Base-by-base conservation (phyloP, 2,113 vertebrate genomes). In the Rhynchomys soricoides region DNA sequence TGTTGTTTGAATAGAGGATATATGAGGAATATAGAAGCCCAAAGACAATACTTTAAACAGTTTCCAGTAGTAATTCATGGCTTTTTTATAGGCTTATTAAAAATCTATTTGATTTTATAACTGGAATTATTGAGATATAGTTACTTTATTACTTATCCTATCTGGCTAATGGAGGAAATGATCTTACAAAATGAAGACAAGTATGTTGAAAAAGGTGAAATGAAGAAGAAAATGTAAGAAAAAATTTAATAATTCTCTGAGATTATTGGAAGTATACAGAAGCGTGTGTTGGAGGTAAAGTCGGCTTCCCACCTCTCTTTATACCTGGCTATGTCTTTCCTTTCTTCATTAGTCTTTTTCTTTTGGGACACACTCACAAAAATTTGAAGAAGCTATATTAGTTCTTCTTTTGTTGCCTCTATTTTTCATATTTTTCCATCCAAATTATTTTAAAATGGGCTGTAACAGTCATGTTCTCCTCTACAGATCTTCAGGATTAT, bases 121-220 rank as follows among this genome's bases (percentile, higher is more conserved):
- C 15, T 62, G 90, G 12, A 50, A 89, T 78, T 90, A 55, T 95
- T 97, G 94, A 95, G 95, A 97, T 94, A 94, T 15, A 64, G 19
- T 97, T 82, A 3, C 43, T 94, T 79, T 95, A 96, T 96, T 96
- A 95, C 43, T 95, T 92, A 94, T 78, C 57, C 48, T n/a, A 17
- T 73, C 74, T 94, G 55, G 74, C 73, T 97, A 95, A 96, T 79
- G 94, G 87, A 12, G 86, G 87, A 75, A 88, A 95, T 16, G 11
- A 48, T 83, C 97, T 95, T 87, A 90, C 86, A 96, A 91, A 95
- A 73, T 95, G 87, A 96, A 73, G 96, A 95, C 26, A 93, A 93
- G 95, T 37, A 95, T 55, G 34, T 50, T 71, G 57, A 19, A 86
- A 79, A 24, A 68, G 34, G 52, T 79, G 3, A 88, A 94, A 66